A percentile compares a stretch with the other conserved stretches of the same genome.
These are phyloP conservation scores for Lagodon rhomboides DNA, from an alignment of 2,797 vertebrate genomes.

Conservation along the genomic window DNA sequence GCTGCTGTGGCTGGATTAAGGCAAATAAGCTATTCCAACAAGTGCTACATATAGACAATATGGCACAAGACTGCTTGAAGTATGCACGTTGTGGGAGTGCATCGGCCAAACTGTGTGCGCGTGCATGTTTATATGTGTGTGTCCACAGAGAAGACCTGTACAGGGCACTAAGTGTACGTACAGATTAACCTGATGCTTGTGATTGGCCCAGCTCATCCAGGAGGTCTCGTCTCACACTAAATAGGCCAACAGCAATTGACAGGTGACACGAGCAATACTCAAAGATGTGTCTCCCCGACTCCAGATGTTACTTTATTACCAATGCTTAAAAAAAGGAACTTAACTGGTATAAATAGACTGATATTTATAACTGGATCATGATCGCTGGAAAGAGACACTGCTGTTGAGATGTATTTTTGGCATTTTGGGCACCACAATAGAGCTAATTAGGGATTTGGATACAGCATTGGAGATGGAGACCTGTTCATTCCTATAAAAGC, in stretches of 20 bases:
- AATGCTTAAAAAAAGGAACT: slow-evolving; percentile 27
- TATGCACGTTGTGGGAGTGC: slow-evolving; percentile 22
- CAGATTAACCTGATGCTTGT: slow-evolving; percentile 69
- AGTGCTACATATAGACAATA: slow-evolving; percentile 41
- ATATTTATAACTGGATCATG: no score
- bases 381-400: no score
- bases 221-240: slow-evolving; percentile 57
- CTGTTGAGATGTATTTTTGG: no score
- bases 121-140: slow-evolving; percentile 6
- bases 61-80: slow-evolving; percentile 12
- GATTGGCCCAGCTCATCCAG: slow-evolving; percentile 67
- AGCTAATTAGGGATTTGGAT: no score
- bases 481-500: no score
- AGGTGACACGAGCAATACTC: slow-evolving; percentile 54
- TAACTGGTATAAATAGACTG: not conserved
- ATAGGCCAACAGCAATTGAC: slow-evolving; percentile 65
- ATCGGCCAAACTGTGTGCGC: slow-evolving; percentile 11
- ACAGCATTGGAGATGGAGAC: no score
- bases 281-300: slow-evolving; percentile 16
- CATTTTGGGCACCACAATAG: no score
- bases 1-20: slow-evolving; percentile 60
- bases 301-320: slow-evolving; percentile 63
- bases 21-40: slow-evolving; percentile 58
- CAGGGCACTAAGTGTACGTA: slow-evolving; percentile 51
- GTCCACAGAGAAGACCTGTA: slow-evolving; percentile 40